Evolutionary conservation across 2,888 invertebrate genomes (phyloP).

Genomic region (Pachliopta kotzebuea): DNA sequence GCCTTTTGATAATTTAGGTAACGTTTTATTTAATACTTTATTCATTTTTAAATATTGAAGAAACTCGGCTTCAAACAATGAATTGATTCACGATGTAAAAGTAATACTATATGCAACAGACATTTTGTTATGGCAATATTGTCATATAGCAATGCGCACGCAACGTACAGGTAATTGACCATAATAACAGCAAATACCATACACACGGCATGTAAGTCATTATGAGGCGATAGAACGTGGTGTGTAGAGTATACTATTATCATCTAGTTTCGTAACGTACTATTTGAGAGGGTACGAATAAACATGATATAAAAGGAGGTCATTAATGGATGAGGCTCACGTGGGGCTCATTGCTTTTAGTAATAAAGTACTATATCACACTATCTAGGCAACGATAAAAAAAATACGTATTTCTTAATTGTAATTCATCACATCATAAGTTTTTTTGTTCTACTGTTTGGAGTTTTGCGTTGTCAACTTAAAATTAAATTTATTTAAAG

Average conservation of each 20-base stretch:
- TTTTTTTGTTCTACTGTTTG: too few species aligned
- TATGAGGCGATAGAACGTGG: slow-evolving; percentile 3
- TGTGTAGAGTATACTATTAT: slow-evolving; percentile 31
- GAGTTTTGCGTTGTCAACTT: too few species aligned
- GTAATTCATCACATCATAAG: too few species aligned
- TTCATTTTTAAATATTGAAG: neutral
- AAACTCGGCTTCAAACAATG: neutral
- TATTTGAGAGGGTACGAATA: slow-evolving; percentile 22
- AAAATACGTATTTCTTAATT: too few species aligned
- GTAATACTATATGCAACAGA: neutral
- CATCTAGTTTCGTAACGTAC: slow-evolving; percentile 26
- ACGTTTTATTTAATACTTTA: neutral
- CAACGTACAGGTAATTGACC: slow-evolving; percentile 11
- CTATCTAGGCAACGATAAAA: too few species aligned
- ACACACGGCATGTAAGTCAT: neutral
- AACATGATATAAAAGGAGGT: slow-evolving; percentile 7
- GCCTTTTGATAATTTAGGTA: neutral
- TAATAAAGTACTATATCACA: neutral
- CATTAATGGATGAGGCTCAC: slow-evolving; percentile 15
- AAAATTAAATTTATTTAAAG: too few species aligned
- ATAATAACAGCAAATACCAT: neutral
- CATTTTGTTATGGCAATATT: neutral
- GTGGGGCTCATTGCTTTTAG: slow-evolving; percentile 8
- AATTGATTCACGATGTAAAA: neutral
- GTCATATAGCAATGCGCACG: slow-evolving; percentile 1